Conservation (phyloP, 2,113 vertebrate species). For the Polyodon spathula region DNA sequence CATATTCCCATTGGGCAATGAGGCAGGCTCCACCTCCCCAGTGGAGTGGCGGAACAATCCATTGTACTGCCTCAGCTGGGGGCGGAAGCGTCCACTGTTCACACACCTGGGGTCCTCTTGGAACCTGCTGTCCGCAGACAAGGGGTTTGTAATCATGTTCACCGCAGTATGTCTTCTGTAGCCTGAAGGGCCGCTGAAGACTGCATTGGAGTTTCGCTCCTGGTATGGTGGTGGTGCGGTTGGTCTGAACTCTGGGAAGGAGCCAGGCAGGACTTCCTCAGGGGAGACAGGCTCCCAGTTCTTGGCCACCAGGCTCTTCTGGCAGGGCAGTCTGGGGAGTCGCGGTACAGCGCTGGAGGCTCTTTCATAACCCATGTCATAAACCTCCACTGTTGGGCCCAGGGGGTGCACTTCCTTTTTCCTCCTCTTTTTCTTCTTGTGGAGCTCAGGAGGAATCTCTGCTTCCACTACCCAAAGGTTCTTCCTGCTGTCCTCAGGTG, state of each 20-base stretch:
- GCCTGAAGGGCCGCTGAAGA: constrained; percentile 24
- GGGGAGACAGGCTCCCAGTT: constrained; percentile 32
- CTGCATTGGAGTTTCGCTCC: constrained; percentile 22
- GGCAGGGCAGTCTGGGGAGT: constrained; percentile 72
- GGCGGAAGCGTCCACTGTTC: background rate
- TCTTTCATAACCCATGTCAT: constrained; percentile 27
- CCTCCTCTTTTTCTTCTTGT: constrained; percentile 75
- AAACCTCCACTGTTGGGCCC: constrained; percentile 24
- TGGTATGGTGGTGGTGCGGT: constrained; percentile 31
- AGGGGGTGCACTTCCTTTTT: constrained; percentile 63
- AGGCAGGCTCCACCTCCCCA: constrained; percentile 8
- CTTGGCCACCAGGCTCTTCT: constrained; percentile 68
- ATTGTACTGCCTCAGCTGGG: constrained; percentile 33
- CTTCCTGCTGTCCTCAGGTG: constrained; percentile 71
- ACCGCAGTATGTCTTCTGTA: constrained; percentile 31
- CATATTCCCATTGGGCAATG: constrained; percentile 31
- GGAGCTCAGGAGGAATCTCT: constrained; percentile 74
- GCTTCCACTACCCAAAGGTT: constrained; percentile 82
- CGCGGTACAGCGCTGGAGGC: constrained; percentile 64
- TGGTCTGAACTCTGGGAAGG: constrained; percentile 40
- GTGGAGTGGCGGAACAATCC: constrained; percentile 24
- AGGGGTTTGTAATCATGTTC: constrained; percentile 50
- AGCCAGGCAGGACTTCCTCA: constrained; percentile 49
- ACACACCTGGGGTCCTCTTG: constrained; percentile 19
- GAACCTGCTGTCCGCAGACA: constrained; percentile 45